phyloP scores from a whole-genome alignment of 2,888 invertebrate species.

The Oxyscelio sp. region DNA sequence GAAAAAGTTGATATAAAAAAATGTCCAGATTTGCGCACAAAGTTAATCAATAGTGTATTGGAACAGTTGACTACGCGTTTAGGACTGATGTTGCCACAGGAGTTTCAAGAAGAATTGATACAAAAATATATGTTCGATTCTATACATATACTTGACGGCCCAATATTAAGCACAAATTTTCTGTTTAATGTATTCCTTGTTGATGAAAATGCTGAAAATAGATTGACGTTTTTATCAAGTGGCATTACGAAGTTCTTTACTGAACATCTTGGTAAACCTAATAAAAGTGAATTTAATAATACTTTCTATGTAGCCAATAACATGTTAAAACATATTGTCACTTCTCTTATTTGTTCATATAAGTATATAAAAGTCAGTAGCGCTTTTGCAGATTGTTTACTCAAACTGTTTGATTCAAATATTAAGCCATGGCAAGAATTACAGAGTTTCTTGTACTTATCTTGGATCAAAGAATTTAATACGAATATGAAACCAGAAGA shows the following conservation, averaged over 20 bases:
- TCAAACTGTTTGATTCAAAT: background rate
- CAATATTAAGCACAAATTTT: background rate
- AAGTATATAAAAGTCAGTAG: too few species aligned
- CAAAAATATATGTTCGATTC: slow-evolving; percentile 75
- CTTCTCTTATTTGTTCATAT: too few species aligned
- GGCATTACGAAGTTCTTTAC: background rate
- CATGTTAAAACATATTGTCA: too few species aligned
- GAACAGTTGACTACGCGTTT: background rate
- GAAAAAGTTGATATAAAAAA: slow-evolving; percentile 37
- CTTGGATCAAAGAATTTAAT: slow-evolving; percentile 14
- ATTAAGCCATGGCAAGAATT: slow-evolving; percentile 28
- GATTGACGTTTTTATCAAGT: background rate
- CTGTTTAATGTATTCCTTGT: slow-evolving; percentile 5
- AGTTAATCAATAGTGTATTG: background rate
- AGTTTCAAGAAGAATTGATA: slow-evolving; percentile 77
- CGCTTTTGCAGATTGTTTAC: slow-evolving; percentile 4
- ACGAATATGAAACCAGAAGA: background rate
- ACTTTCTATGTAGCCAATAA: too few species aligned
- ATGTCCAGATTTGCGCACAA: background rate
- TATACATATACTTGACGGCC: background rate
- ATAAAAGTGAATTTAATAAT: background rate
- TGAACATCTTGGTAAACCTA: background rate
- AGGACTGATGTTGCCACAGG: slow-evolving; percentile 72
- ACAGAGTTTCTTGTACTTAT: slow-evolving; percentile 16
- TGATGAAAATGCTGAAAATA: background rate